phyloP scores from a whole-genome alignment of 35 echinoderm and acorn worm genomes.

The Patiria miniata region DNA sequence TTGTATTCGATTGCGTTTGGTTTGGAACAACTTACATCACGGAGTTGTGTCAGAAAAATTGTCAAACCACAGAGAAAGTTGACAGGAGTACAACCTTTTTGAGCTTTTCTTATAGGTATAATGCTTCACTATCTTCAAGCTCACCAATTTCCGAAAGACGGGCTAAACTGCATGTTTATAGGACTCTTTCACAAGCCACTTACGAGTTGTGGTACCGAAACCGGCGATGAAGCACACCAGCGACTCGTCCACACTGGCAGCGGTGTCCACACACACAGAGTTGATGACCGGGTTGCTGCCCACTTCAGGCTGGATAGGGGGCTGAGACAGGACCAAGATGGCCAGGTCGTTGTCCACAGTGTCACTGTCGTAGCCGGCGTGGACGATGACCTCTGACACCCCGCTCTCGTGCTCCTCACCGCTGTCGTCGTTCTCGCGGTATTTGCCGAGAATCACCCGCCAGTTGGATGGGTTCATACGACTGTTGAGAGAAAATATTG shows the following conservation, averaged over 20 bases:
- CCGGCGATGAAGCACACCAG: neutral
- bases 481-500: neutral
- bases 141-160: too few relatives aligned
- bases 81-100: too few relatives aligned
- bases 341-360: slow-evolving; percentile 30
- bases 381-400: slow-evolving; percentile 43
- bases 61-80: too few relatives aligned
- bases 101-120: too few relatives aligned
- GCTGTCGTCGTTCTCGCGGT: neutral
- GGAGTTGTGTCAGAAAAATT: too few relatives aligned
- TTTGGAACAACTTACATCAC: too few relatives aligned
- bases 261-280: slow-evolving; percentile 4
- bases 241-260: neutral
- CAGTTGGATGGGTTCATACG: neutral
- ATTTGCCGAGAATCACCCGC: neutral
- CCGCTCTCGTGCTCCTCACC: neutral
- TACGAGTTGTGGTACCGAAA: neutral
- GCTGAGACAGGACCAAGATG: neutral
- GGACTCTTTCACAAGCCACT: neutral
- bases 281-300: neutral
- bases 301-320: neutral
- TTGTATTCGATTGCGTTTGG: too few relatives aligned
- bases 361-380: neutral
- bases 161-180: neutral
- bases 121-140: too few relatives aligned